phyloP scores from a whole-genome alignment of 2,888 invertebrate genomes.

The Acholoe squamosa region DNA sequence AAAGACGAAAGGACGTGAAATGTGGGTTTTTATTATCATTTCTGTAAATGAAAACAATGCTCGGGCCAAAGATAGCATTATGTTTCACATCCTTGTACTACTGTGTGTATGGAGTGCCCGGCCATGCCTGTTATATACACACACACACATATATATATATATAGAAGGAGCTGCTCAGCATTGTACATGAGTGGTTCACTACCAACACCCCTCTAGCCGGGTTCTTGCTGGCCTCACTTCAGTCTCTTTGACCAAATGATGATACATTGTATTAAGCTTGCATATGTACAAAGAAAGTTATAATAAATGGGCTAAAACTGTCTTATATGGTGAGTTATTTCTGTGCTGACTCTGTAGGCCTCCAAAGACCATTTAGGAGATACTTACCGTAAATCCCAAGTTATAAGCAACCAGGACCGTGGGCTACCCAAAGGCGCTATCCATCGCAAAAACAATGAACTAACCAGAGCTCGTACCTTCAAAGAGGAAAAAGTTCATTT shows the following conservation, averaged over 20 bases:
- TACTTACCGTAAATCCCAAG: too few species aligned
- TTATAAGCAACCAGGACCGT: too few species aligned
- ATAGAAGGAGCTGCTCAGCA: background rate
- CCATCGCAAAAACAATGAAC: too few species aligned
- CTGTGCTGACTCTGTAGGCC: too few species aligned
- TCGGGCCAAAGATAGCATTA: conserved; percentile 49
- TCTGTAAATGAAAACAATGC: conserved; percentile 45
- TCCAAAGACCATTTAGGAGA: too few species aligned
- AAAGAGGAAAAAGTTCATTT: too few species aligned
- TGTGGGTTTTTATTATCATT: background rate
- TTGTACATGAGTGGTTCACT: background rate
- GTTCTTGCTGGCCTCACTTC: conserved; percentile 25
- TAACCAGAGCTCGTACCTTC: too few species aligned
- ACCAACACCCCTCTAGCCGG: background rate
- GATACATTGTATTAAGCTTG: conserved; percentile 56
- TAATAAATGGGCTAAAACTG: conserved; percentile 56
- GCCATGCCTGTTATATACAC: conserved; percentile 1
- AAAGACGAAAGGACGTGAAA: background rate
- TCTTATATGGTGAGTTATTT: background rate
- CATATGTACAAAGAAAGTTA: conserved; percentile 57
- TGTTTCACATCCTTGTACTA: conserved; percentile 41
- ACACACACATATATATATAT: too few species aligned
- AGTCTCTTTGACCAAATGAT: conserved; percentile 52
- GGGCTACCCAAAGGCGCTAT: too few species aligned
- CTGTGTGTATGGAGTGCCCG: conserved; percentile 3